phyloP scores from a whole-genome alignment of 2,888 invertebrate genomes.

The Linyphia triangularis region DNA sequence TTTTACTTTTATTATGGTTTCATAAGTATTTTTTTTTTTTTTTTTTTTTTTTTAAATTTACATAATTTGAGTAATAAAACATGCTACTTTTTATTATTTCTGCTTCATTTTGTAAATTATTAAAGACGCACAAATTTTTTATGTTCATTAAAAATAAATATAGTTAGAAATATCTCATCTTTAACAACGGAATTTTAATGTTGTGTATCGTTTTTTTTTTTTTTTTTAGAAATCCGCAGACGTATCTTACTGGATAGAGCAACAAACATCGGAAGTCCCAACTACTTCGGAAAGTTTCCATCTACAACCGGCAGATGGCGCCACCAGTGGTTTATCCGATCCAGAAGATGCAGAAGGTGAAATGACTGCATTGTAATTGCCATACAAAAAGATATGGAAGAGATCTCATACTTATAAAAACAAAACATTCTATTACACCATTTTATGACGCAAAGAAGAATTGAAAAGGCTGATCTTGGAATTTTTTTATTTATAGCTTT shows the following conservation, averaged over 20 bases:
- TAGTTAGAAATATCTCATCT: too few species aligned
- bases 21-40: too few species aligned
- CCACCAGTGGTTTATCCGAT: constrained; percentile 14
- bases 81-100: too few species aligned
- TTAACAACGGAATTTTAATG: too few species aligned
- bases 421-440: background rate
- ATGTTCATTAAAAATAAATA: too few species aligned
- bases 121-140: too few species aligned
- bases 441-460: background rate
- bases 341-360: constrained; percentile 47
- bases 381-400: background rate
- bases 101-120: too few species aligned
- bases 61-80: too few species aligned
- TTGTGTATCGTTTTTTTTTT: background rate
- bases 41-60: too few species aligned
- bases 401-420: background rate
- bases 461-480: background rate
- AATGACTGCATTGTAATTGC: constrained; percentile 52
- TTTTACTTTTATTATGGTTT: too few species aligned
- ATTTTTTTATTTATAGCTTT: constrained; percentile 3
- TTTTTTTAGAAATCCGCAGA: constrained; percentile 59
- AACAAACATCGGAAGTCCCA: constrained; percentile 26
- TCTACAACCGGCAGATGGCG: constrained; percentile 47
- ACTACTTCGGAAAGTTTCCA: constrained; percentile 23
- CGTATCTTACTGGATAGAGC: constrained; percentile 67